Evolutionary conservation across 2,888 invertebrate genomes (phyloP), one percentile per base, ranked within the genome.

Genomic region (Dynastes maya): DNA sequence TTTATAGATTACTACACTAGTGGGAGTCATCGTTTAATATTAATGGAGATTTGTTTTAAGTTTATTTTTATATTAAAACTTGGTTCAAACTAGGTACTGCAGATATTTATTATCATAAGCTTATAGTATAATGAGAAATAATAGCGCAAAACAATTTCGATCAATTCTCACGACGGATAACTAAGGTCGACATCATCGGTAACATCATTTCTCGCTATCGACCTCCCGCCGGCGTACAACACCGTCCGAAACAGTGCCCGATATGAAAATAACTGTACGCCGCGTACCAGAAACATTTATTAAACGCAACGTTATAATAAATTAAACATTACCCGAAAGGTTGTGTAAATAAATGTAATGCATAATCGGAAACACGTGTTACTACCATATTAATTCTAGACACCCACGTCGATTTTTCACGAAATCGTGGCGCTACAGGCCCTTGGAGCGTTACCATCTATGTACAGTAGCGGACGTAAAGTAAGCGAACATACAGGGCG

Each of bases 281-380:
- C 22, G 22, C 29, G 63, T 63, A 63, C 29, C 11, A 27, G 13
- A 53, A 72, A 55, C 72, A 72, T 72, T 72, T 72, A 72, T 72
- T 72, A 72, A 67, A 49, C 22, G 29, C 27, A 72, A 61, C 58
- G 40, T 58, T 58, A 72, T 72, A 72, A 72, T 72, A 72, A 58
- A 72, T 72, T 58, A 72, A 58, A 29, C 55, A 72, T 72, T 58
- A 55, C 32, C 72, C 16, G 58, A 8, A 22, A 22, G 40, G 40
- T 58, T 58, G 37, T 72, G 72, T 58, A 72, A 72, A 72, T 72
- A 72, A 72, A 72, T 58, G 72, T 58, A 68, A 68, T 68, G 49
- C 51, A 51, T 68, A 68, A 68, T 29, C 51, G 37, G 72, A 16
- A 72, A 72, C 72, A 72, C 72, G 37, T 72, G 72, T 72, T 58